These are phyloP conservation scores for Lepidostoma basale DNA, from an alignment of 1,140 invertebrate species.

Conservation along the genomic window DNA sequence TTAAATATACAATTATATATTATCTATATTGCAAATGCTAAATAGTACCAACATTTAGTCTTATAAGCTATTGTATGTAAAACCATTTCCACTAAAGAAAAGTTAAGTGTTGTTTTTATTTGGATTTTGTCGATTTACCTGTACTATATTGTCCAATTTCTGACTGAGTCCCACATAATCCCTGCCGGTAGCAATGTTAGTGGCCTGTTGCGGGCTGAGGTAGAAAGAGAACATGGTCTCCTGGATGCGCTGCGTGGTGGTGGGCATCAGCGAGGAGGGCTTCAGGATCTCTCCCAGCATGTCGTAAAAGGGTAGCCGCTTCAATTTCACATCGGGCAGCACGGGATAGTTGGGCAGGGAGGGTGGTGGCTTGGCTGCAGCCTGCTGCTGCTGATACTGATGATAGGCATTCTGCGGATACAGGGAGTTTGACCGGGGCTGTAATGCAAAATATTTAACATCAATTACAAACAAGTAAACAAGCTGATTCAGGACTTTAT, in stretches of 20 bases:
- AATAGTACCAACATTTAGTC: no score
- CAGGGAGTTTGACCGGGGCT: slow-evolving; percentile 56
- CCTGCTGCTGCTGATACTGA: slow-evolving; percentile 51
- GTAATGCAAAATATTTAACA: slow-evolving; percentile 34
- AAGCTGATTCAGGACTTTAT: no score
- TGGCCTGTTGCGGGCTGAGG: slow-evolving; percentile 89
- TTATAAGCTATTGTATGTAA: no score
- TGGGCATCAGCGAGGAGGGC: slow-evolving; percentile 84
- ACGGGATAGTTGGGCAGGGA: slow-evolving; percentile 68
- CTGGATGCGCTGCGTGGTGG: slow-evolving; percentile 76
- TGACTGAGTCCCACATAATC: slow-evolving; percentile 66
- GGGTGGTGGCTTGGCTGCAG: slow-evolving; percentile 45
- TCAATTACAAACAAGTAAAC: no score
- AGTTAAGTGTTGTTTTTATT: no score
- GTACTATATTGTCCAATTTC: slow-evolving; percentile 60
- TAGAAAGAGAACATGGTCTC: slow-evolving; percentile 89
- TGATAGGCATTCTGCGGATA: slow-evolving; percentile 59
- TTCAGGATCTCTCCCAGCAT: slow-evolving; percentile 85
- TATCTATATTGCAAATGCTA: no score
- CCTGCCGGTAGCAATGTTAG: slow-evolving; percentile 81
- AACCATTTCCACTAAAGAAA: no score
- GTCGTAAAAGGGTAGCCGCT: slow-evolving; percentile 91
- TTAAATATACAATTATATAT: no score
- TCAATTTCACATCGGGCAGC: slow-evolving; percentile 89
- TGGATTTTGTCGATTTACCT: slow-evolving; percentile 52